Base-by-base conservation (phyloP, 2,888 invertebrate genomes). In the Tineola bisselliella region DNA sequence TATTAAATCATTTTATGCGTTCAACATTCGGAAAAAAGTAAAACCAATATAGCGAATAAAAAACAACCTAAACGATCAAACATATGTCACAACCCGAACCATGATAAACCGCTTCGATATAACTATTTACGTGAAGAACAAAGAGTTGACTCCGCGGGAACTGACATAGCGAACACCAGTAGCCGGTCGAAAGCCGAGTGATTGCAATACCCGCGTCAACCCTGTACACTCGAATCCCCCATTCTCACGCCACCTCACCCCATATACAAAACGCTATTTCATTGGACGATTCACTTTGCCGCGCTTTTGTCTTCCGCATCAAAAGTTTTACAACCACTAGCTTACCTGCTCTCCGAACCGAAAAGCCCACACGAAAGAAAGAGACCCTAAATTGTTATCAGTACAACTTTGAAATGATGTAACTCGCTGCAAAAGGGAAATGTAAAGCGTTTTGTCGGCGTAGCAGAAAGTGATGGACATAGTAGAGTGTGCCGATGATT, bases 241-340 rank as follows among this genome's bases (percentile, higher is more conserved):
- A 66, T 72, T 70, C 76, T 81, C 81, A 82, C 86, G 83, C 84
- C 87, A 86, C 79, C 83, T 87, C 87, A 87, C 87, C 87, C 87
- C 84, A 87, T 79, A 74, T 70, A 1, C 70, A 74, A 68, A 63
- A 66, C 64, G 69, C 67, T 61, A 64, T 61, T 71, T 65, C 62
- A 84, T 81, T 82, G 81, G 82, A 65, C 63, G 62, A 68, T 83
- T 81, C 78, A 68, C 65, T 86, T 87, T 87, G 83, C 78, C 87
- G 87, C 86, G 86, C 86, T 87, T 87, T 87, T 68, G 70, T 72
- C 70, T 75, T 79, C 68, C 71, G 78, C 68, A 71, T 72, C 64
- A 71, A 57, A 67, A 73, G 66, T 15, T 38, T 72, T 68, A 64
- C 64, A 64, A 60, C 63, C 15, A 56, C 31, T 11, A 12, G 18